Evolutionary conservation across 2,113 vertebrate genomes (phyloP).

Genomic region (Motacilla tschutschensis): DNA sequence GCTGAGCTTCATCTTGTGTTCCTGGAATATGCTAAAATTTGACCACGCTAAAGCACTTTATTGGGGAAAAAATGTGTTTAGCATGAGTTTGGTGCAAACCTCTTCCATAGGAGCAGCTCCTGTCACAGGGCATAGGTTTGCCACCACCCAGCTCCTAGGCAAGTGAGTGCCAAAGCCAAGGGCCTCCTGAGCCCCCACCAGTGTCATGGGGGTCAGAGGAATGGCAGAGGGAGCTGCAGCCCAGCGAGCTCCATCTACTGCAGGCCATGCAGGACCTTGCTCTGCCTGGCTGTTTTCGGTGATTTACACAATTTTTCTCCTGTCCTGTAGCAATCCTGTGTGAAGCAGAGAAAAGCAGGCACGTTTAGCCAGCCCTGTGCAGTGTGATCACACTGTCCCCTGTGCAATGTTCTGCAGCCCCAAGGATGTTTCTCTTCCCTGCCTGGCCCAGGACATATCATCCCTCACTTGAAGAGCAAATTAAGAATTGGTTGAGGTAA

Average conservation of each 20-base stretch:
- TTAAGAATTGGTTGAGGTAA: not conserved
- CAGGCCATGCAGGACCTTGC: not conserved
- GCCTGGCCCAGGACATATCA: not conserved
- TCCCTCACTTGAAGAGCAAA: not conserved
- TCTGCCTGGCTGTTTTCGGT: not conserved
- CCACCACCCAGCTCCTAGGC: not conserved
- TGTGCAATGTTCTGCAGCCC: not conserved
- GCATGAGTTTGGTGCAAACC: not conserved
- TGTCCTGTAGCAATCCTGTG: not conserved
- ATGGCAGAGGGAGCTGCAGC: not conserved
- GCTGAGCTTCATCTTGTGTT: constrained; percentile 8
- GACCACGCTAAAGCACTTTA: constrained; percentile 34
- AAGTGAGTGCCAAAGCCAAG: not conserved
- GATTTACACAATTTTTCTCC: not conserved
- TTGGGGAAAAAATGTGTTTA: constrained; percentile 38
- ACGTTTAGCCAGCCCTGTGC: not conserved
- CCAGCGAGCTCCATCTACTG: not conserved
- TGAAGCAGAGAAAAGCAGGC: not conserved
- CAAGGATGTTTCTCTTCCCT: not conserved
- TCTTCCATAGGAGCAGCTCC: not conserved
- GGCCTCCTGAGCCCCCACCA: not conserved
- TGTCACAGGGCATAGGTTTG: accelerated
- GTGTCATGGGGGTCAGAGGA: accelerated
- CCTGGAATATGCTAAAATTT: constrained; percentile 50
- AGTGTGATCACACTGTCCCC: not conserved